These are phyloP conservation scores for Dryadula phaetusa DNA, from an alignment of 2,888 invertebrate species.

Conservation along the genomic window DNA sequence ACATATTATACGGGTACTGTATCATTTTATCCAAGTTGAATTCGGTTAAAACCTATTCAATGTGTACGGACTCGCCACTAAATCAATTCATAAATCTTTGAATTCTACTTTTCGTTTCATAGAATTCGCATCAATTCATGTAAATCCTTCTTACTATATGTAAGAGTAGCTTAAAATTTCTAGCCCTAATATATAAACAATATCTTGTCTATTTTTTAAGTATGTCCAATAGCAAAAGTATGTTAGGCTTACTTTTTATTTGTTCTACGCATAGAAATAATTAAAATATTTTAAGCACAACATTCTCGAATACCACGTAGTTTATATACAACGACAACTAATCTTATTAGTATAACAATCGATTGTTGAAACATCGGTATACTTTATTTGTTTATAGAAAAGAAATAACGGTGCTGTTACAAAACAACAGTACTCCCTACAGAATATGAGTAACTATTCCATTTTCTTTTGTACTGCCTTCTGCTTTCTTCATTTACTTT, in stretches of 20 bases:
- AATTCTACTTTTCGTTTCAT: neutral
- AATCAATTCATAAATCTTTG: neutral
- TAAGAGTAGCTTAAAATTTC: neutral
- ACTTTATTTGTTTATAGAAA: constrained; percentile 7
- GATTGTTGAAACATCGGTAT: constrained; percentile 2
- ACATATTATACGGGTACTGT: neutral
- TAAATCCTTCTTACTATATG: neutral
- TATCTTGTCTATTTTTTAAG: too few species aligned
- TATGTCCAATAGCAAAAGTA: too few species aligned
- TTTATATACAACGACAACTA: neutral
- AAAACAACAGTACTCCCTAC: neutral
- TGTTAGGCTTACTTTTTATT: neutral
- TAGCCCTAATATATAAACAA: neutral
- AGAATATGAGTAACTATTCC: neutral
- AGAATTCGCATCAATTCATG: neutral
- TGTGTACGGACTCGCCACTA: neutral
- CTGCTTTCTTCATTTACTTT: constrained; percentile 8
- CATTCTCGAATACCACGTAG: neutral
- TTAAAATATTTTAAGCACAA: neutral
- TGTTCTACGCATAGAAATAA: neutral
- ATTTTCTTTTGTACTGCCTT: constrained; percentile 3
- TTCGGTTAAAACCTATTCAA: neutral
- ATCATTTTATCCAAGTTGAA: neutral
- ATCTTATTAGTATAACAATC: neutral
- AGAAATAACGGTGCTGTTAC: neutral